Percentiles rank a stretch among this genome's conserved stretches.
Evolutionary conservation across 2,113 vertebrate species (phyloP).

Genomic region (Zosterops japonicus): DNA sequence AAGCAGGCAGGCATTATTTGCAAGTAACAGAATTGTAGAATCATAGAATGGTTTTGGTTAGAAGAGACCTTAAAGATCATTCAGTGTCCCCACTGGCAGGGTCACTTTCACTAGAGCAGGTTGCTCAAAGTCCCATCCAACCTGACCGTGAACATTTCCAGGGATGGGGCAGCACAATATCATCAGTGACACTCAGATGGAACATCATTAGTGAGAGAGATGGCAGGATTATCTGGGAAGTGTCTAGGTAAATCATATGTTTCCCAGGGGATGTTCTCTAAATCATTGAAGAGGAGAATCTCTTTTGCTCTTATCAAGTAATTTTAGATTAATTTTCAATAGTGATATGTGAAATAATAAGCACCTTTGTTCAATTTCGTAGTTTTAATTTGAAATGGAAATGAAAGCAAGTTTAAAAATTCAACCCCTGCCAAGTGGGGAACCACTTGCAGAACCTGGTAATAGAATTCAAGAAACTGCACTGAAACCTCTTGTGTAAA

Average conservation of each 20-base stretch:
- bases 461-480: background rate
- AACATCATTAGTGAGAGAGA: background rate
- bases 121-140: background rate
- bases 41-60: background rate
- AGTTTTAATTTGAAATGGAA: background rate
- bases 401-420: background rate
- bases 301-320: background rate
- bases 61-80: background rate
- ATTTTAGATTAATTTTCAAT: background rate
- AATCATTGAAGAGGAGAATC: background rate
- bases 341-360: background rate
- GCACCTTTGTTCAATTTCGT: background rate
- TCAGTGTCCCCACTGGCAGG: background rate
- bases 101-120: background rate
- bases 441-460: background rate
- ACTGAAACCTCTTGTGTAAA: background rate
- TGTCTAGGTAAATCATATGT: background rate
- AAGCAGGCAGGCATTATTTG: background rate
- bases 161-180: background rate
- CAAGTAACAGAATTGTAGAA: background rate
- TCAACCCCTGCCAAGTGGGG: background rate
- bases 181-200: background rate
- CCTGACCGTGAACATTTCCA: background rate
- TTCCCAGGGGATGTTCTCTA: background rate
- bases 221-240: background rate